Conservation (phyloP, 92 coral and sea anemone genomes). For the Paramuricea clavata region DNA sequence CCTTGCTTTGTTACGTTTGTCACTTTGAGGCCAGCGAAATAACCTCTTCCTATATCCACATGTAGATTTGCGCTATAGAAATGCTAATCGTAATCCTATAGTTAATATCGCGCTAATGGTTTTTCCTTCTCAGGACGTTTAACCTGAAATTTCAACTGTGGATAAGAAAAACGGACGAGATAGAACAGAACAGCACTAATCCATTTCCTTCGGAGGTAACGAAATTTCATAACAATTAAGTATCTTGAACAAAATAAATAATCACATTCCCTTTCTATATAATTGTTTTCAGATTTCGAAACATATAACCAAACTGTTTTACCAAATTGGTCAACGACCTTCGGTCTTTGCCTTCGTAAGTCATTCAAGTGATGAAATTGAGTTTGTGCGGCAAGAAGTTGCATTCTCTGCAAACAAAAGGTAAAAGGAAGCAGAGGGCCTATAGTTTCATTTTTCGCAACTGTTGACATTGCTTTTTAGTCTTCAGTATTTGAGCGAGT, state of each 20-base stretch:
- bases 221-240: background rate
- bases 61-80: too few species aligned
- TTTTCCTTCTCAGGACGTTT: background rate
- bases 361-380: slow-evolving; percentile 28
- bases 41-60: too few species aligned
- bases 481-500: too few species aligned
- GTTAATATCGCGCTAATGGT: too few species aligned
- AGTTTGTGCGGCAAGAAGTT: background rate
- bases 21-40: too few species aligned
- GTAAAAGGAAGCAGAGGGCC: too few species aligned
- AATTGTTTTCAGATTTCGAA: slow-evolving; percentile 8
- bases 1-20: too few species aligned
- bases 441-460: too few species aligned
- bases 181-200: background rate
- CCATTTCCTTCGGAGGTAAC: slow-evolving; percentile 5
- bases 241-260: background rate
- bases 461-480: too few species aligned
- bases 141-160: slow-evolving; percentile 41
- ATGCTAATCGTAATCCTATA: too few species aligned
- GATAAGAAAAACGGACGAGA: slow-evolving; percentile 15
- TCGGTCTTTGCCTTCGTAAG: slow-evolving; percentile 16
- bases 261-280: background rate
- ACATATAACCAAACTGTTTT: slow-evolving; percentile 35
- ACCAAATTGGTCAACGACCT: slow-evolving; percentile 36
- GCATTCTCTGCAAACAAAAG: slow-evolving; percentile 19